These are phyloP conservation scores for Paedocypris sp. DNA, from an alignment of 2,113 vertebrate species.

Conservation along the genomic window DNA sequence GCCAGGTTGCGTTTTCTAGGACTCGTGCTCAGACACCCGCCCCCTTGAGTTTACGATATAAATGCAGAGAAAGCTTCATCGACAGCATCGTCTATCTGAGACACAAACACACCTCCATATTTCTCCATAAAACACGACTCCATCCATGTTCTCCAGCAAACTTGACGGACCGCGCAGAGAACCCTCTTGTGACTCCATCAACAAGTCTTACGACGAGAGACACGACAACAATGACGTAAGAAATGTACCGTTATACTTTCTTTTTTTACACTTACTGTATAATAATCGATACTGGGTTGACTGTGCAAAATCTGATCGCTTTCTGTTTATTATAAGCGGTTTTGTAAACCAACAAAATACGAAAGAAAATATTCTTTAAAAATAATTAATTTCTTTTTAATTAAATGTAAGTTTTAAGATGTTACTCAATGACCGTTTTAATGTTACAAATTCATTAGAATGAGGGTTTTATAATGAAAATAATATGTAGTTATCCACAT, in stretches of 20 bases:
- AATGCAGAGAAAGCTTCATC: conserved; percentile 12
- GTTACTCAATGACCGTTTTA: too few relatives aligned
- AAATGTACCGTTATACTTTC: neutral
- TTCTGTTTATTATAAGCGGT: too few relatives aligned
- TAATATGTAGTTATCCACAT: neutral
- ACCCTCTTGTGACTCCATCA: conserved; percentile 54
- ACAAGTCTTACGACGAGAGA: conserved; percentile 45
- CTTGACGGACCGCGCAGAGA: conserved; percentile 46
- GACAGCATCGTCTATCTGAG: neutral
- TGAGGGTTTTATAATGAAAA: too few relatives aligned
- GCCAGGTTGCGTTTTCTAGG: neutral
- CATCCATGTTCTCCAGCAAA: conserved; percentile 44
- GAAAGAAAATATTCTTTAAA: too few relatives aligned
- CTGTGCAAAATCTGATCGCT: too few relatives aligned
- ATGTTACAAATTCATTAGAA: too few relatives aligned
- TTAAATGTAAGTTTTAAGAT: too few relatives aligned
- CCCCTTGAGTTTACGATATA: neutral
- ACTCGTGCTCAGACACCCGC: neutral
- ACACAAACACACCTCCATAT: neutral
- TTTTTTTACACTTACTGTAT: too few relatives aligned
- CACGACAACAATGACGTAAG: conserved; percentile 53
- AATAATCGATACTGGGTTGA: too few relatives aligned
- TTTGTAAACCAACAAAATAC: too few relatives aligned
- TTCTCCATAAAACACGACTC: neutral
- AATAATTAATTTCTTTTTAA: too few relatives aligned